Evolutionary conservation across 2,888 invertebrate genomes (phyloP).

Genomic region (Punctoribates punctum): DNA sequence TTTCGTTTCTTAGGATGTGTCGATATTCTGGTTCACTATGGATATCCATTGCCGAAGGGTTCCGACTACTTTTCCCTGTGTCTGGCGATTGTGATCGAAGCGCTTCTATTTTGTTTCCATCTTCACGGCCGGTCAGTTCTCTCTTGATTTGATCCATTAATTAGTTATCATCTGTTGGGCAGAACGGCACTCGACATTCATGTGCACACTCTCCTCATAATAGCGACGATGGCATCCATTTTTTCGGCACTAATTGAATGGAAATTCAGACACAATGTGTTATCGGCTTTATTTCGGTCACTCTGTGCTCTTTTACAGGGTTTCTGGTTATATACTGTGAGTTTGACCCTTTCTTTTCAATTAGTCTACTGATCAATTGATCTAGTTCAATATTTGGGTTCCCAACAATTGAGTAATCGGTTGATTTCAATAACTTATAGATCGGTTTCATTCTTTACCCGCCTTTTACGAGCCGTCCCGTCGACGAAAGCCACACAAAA

Average conservation of each 20-base stretch:
- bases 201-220: slow-evolving; percentile 56
- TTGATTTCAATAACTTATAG: neutral
- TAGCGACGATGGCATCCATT: slow-evolving; percentile 53
- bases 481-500: slow-evolving; percentile 53
- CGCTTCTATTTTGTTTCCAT: slow-evolving; percentile 53
- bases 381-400: neutral
- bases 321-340: slow-evolving; percentile 59
- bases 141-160: neutral
- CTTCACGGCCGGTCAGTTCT: slow-evolving; percentile 50
- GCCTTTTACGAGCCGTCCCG: slow-evolving; percentile 52
- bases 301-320: slow-evolving; percentile 57
- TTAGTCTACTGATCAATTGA: too few relatives aligned
- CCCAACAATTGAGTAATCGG: neutral
- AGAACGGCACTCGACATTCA: slow-evolving; percentile 49
- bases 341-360: slow-evolving; percentile 49
- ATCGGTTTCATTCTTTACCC: slow-evolving; percentile 55
- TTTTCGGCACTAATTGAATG: slow-evolving; percentile 53
- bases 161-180: neutral
- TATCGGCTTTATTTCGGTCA: slow-evolving; percentile 53
- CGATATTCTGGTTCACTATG: slow-evolving; percentile 50
- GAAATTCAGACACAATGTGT: slow-evolving; percentile 52
- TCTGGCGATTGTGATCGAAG: slow-evolving; percentile 52
- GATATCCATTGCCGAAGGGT: slow-evolving; percentile 49
- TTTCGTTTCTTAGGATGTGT: slow-evolving; percentile 47
- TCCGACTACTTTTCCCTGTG: slow-evolving; percentile 51